Percentiles rank a stretch among this genome's conserved stretches.
Conservation (phyloP, 2,797 vertebrate species). For the Thunnus albacares region DNA sequence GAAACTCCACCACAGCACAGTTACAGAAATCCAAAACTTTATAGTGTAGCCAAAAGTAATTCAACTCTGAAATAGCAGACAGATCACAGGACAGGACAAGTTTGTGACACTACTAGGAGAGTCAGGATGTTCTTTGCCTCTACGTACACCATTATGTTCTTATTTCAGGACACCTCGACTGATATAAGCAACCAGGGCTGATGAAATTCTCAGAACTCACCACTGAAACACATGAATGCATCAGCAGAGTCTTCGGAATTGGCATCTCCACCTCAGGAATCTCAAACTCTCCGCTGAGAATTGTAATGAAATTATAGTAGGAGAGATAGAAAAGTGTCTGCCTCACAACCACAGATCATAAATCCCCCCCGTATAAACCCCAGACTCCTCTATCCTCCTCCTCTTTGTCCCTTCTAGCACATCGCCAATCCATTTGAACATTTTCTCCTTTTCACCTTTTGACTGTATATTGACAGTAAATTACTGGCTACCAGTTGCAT, state of each 20-base stretch:
- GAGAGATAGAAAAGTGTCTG: constrained; percentile 41
- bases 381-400: constrained; percentile 6
- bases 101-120: background rate
- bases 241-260: constrained; percentile 51
- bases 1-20: background rate
- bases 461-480: too few species aligned
- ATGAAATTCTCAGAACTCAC: constrained; percentile 38
- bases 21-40: background rate
- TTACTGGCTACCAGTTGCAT: too few species aligned
- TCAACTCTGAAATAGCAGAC: background rate
- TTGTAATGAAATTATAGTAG: constrained; percentile 60
- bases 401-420: constrained; percentile 23
- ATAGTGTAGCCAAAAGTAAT: background rate
- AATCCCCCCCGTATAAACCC: constrained; percentile 44
- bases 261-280: constrained; percentile 38
- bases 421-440: constrained; percentile 20
- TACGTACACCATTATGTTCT: constrained; percentile 30
- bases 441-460: constrained; percentile 29
- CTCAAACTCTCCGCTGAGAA: constrained; percentile 53
- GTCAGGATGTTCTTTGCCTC: background rate
- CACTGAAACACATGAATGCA: constrained; percentile 56
- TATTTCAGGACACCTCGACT: constrained; percentile 26
- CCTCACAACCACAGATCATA: constrained; percentile 46
- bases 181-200: constrained; percentile 25
- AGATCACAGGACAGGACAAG: background rate